Conservation (phyloP, 2,113 vertebrate genomes). For the Trogon melanurus region DNA sequence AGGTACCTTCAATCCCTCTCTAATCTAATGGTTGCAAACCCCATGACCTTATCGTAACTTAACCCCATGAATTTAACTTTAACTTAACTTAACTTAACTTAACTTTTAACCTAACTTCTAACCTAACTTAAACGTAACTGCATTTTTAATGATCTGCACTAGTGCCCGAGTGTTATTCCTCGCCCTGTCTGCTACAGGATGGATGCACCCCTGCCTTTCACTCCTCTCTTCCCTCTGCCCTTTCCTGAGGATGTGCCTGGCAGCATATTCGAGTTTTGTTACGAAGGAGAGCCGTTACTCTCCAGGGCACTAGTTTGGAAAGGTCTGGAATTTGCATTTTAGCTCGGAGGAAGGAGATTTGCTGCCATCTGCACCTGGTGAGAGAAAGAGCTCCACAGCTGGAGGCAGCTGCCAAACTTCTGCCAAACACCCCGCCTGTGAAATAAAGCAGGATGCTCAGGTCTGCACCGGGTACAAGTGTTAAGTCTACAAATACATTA, state of each 20-base stretch:
- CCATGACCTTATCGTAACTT: background rate
- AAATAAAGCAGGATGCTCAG: background rate
- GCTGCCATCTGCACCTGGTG: conserved; percentile 63
- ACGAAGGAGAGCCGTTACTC: background rate
- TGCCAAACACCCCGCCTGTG: background rate
- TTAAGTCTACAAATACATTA: background rate
- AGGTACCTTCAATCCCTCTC: background rate
- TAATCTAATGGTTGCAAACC: background rate
- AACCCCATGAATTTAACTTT: no score
- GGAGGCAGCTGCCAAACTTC: conserved; percentile 28
- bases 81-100: no score
- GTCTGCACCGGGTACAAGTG: background rate
- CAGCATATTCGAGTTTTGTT: background rate
- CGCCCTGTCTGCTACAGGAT: background rate
- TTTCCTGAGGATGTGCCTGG: background rate
- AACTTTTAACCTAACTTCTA: no score
- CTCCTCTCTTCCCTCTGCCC: background rate
- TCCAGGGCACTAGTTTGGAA: background rate
- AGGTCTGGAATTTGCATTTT: conserved; percentile 29
- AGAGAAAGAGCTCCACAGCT: conserved; percentile 55
- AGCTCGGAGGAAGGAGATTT: conserved; percentile 26
- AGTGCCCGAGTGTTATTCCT: background rate
- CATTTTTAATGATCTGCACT: background rate
- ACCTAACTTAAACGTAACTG: background rate
- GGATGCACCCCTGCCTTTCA: background rate